Conservation (phyloP, 1,140 invertebrate species). For the Marisa cornuarietis region DNA sequence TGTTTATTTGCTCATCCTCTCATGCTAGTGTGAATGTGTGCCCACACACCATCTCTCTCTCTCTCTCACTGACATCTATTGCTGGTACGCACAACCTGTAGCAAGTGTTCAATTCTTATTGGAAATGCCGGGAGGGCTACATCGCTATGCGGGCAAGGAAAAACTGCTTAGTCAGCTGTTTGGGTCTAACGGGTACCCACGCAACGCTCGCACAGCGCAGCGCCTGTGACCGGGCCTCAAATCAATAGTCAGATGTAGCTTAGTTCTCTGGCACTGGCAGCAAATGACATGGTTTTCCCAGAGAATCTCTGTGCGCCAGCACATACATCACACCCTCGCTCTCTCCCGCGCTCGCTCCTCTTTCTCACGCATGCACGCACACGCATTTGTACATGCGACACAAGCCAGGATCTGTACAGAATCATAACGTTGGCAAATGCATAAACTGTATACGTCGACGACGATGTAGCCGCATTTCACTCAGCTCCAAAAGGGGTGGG, state of each 20-base stretch:
- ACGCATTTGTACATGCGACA: background rate
- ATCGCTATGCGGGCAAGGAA: background rate
- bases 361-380: background rate
- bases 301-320: slow-evolving; percentile 2
- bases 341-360: background rate
- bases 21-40: background rate
- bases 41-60: background rate
- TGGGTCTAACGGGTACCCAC: background rate
- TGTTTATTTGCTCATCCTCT: background rate
- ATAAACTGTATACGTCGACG: no score
- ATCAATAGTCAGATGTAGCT: slow-evolving; percentile 2
- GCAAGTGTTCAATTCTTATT: no score
- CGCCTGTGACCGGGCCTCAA: background rate
- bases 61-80: background rate
- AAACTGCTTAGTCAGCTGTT: slow-evolving; percentile 9
- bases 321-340: background rate
- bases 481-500: no score
- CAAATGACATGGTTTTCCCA: slow-evolving; percentile 22
- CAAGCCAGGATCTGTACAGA: background rate
- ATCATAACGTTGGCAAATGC: background rate
- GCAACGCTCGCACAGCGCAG: slow-evolving; percentile 1
- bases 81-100: no score
- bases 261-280: background rate
- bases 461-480: no score
- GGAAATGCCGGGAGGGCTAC: no score